Evolutionary conservation across 2,797 vertebrate genomes (phyloP).

Genomic region (Lacerta bilineata): DNA sequence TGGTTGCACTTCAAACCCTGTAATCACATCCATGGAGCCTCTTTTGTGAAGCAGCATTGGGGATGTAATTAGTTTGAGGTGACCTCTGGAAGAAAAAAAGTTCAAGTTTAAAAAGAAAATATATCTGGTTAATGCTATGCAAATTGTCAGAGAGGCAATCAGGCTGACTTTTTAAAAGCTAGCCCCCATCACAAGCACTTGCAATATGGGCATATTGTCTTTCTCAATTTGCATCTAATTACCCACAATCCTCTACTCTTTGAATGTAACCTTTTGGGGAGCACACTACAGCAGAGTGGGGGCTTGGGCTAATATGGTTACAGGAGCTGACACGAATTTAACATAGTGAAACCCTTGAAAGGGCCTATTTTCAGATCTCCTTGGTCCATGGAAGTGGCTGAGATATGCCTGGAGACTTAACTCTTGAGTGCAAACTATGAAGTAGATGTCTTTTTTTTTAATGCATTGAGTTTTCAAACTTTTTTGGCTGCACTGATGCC

Average conservation of each 20-base stretch:
- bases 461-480: too few species aligned
- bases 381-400: background rate
- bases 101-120: constrained; percentile 78
- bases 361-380: rapidly evolving
- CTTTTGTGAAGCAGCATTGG: constrained; percentile 55
- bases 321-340: constrained; percentile 4
- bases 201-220: constrained; percentile 81
- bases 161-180: constrained; percentile 82
- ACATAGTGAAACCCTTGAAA: rapidly evolving
- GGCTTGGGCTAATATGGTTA: constrained; percentile 35
- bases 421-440: background rate
- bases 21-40: constrained; percentile 49
- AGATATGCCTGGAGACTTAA: background rate
- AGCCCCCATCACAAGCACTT: constrained; percentile 74
- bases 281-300: rapidly evolving
- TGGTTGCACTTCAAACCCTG: constrained; percentile 54
- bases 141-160: constrained; percentile 85
- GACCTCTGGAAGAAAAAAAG: constrained; percentile 77
- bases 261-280: constrained; percentile 73
- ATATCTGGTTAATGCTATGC: constrained; percentile 84
- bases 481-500: background rate
- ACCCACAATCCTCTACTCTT: constrained; percentile 75
- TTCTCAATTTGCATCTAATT: constrained; percentile 87
- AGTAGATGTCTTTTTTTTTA: background rate
- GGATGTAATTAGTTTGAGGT: constrained; percentile 79